Conservation (phyloP, 1,140 invertebrate genomes). For the Panulirus ornatus region DNA sequence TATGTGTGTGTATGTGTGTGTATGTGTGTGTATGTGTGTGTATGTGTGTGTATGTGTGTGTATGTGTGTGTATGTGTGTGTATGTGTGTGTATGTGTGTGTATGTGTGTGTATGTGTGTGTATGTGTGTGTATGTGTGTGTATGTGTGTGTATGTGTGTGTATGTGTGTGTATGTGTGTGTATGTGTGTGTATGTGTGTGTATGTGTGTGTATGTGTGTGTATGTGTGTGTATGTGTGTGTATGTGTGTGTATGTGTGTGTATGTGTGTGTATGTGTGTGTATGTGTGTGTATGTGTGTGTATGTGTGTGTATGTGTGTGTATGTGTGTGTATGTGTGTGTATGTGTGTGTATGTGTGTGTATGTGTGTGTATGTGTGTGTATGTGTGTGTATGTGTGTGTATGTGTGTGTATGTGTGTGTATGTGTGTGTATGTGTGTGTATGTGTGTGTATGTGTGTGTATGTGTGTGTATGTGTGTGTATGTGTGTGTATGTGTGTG, state of each 20-base stretch:
- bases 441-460: neutral
- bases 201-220: neutral
- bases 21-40: slow-evolving; percentile 12
- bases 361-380: neutral
- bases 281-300: slow-evolving; percentile 12
- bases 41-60: slow-evolving; percentile 12
- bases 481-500: slow-evolving; percentile 12
- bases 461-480: slow-evolving; percentile 12
- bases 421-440: neutral
- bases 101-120: slow-evolving; percentile 7
- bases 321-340: slow-evolving; percentile 7
- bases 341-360: neutral
- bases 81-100: slow-evolving; percentile 8
- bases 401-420: slow-evolving; percentile 23
- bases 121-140: neutral
- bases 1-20: neutral
- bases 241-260: slow-evolving; percentile 12
- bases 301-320: slow-evolving; percentile 8
- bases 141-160: neutral
- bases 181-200: slow-evolving; percentile 23
- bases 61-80: slow-evolving; percentile 12
- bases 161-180: slow-evolving; percentile 15
- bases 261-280: slow-evolving; percentile 12
- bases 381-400: slow-evolving; percentile 15
- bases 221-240: neutral